A percentile compares a stretch with the other conserved stretches of the same genome.
phyloP scores from a whole-genome alignment of 2,888 invertebrate genomes.

The Ptilodon capucinus region DNA sequence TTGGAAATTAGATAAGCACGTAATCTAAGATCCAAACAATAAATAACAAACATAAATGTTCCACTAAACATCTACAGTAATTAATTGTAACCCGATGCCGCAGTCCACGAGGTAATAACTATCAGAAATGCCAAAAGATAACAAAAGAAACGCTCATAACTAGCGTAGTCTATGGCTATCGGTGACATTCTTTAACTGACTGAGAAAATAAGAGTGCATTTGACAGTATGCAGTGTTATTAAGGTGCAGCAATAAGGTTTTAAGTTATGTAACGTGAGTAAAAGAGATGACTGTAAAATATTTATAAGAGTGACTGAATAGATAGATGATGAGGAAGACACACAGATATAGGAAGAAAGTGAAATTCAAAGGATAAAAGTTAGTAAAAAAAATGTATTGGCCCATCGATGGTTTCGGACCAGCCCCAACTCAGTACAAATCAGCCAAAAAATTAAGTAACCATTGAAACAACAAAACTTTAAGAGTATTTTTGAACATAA shows the following conservation, averaged over 20 bases:
- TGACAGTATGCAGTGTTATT: neutral
- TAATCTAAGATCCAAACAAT: neutral
- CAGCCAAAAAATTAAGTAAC: too few species aligned
- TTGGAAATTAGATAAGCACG: too few species aligned
- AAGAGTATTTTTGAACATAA: too few species aligned
- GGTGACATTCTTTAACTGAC: slow-evolving; percentile 26
- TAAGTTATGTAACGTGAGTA: neutral
- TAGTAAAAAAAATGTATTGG: too few species aligned
- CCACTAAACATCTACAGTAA: slow-evolving; percentile 3
- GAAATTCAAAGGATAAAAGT: too few species aligned
- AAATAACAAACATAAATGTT: neutral
- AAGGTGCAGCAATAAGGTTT: neutral
- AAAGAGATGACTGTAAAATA: too few species aligned
- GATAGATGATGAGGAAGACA: too few species aligned
- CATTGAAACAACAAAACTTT: too few species aligned
- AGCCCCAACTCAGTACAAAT: too few species aligned
- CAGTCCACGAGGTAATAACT: slow-evolving; percentile 34
- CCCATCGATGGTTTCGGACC: too few species aligned
- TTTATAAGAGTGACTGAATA: too few species aligned
- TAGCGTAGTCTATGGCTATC: slow-evolving; percentile 12
- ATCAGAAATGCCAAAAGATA: slow-evolving; percentile 27
- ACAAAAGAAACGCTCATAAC: slow-evolving; percentile 26
- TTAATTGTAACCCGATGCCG: slow-evolving; percentile 34
- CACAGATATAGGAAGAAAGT: too few species aligned
- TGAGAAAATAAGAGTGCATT: neutral